Percentiles rank a stretch among this genome's conserved stretches.
These are phyloP conservation scores for Emydoidea blandingii DNA, from an alignment of 2,797 vertebrate genomes.

Conservation along the genomic window DNA sequence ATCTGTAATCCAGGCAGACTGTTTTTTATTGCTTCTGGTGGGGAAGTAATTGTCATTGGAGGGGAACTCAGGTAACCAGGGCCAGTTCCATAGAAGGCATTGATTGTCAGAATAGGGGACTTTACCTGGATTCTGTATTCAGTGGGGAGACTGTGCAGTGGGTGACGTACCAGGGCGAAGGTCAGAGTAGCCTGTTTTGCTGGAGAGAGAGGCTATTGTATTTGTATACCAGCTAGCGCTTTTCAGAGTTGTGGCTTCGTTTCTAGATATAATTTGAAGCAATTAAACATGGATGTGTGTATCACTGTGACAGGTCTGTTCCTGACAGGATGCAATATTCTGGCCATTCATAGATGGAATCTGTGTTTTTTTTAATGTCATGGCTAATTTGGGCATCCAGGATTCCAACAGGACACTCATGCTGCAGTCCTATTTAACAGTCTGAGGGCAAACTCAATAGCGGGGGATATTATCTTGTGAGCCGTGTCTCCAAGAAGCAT, in stretches of 20 bases:
- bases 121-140: neutral
- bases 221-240: neutral
- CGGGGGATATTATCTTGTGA: neutral
- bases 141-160: neutral
- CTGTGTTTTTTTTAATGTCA: neutral
- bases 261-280: neutral
- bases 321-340: neutral
- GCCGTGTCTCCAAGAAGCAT: neutral
- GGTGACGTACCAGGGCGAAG: neutral
- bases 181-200: neutral
- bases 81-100: too few relatives aligned
- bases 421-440: neutral
- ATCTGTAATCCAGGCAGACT: fast-evolving
- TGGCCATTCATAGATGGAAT: neutral
- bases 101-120: fast-evolving
- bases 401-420: neutral
- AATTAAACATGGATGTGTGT: neutral
- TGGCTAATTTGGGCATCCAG: neutral
- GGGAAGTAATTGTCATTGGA: neutral
- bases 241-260: neutral
- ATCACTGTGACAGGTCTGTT: neutral
- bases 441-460: neutral
- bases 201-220: neutral
- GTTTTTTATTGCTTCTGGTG: neutral
- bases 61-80: neutral